Conservation (phyloP, 2,888 invertebrate genomes). For the Troilus luridus region DNA sequence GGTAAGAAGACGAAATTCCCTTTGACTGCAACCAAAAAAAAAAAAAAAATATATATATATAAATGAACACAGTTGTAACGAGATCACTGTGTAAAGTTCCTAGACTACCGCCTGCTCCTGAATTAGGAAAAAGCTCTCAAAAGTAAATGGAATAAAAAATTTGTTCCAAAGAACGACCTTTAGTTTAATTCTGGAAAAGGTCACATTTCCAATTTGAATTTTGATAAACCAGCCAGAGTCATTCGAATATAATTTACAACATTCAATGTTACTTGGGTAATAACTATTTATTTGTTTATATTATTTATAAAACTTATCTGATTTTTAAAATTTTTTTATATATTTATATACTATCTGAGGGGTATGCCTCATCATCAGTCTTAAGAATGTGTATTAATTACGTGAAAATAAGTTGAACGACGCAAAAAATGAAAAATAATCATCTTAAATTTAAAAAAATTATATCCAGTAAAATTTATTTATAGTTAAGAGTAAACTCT, state of each 20-base stretch:
- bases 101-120: not conserved
- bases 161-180: constrained; percentile 15
- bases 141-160: constrained; percentile 33
- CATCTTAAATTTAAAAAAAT: not conserved
- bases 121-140: constrained; percentile 25
- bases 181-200: constrained; percentile 7
- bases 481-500: no score
- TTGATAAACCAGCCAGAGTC: not conserved
- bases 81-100: not conserved
- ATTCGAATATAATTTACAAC: constrained; percentile 8
- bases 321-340: no score
- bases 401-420: not conserved
- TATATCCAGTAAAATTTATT: no score
- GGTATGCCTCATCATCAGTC: not conserved
- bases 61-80: not conserved
- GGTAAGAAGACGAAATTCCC: not conserved
- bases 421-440: not conserved
- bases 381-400: not conserved
- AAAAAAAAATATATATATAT: no score
- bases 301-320: not conserved
- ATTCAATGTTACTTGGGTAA: not conserved
- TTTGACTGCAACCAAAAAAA: not conserved
- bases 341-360: not conserved
- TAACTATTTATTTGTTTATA: not conserved
- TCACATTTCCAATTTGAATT: constrained; percentile 37